These are phyloP conservation scores for Tetranychus truncatus DNA, from an alignment of 2,888 invertebrate species.

Conservation along the genomic window DNA sequence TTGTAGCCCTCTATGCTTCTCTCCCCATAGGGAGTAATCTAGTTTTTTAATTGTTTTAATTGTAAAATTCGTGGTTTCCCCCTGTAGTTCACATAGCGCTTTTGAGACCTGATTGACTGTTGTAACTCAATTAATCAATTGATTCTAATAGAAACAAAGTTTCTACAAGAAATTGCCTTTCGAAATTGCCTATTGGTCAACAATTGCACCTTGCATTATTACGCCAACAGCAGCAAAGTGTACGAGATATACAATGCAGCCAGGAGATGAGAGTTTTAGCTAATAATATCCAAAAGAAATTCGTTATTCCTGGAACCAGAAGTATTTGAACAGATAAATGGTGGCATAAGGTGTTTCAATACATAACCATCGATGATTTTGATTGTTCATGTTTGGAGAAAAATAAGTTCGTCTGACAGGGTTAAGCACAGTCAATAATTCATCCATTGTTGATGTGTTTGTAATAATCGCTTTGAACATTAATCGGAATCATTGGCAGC, in stretches of 20 bases:
- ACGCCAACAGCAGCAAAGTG: constrained; percentile 8
- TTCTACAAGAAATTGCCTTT: too few relatives aligned
- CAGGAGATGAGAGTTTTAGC: constrained; percentile 83
- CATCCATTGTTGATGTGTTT: constrained; percentile 26
- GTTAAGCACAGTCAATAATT: constrained; percentile 51
- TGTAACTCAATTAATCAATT: too few relatives aligned
- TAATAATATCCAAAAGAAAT: constrained; percentile 92
- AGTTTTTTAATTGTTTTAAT: too few relatives aligned
- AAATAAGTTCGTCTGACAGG: constrained; percentile 67
- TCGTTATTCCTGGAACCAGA: constrained; percentile 79
- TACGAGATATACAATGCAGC: constrained; percentile 43
- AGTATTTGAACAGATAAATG: constrained; percentile 67
- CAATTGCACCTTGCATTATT: not conserved
- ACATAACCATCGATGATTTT: constrained; percentile 83
- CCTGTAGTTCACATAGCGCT: too few relatives aligned
- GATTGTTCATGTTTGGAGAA: constrained; percentile 75
- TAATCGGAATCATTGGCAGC: constrained; percentile 21
- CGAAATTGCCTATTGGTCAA: too few relatives aligned
- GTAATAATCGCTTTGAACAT: constrained; percentile 22
- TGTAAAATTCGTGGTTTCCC: too few relatives aligned
- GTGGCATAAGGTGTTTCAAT: constrained; percentile 43
- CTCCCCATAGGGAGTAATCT: too few relatives aligned
- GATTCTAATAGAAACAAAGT: too few relatives aligned
- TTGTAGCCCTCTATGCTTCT: too few relatives aligned
- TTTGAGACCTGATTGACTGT: too few relatives aligned